Base-by-base conservation (phyloP, 2,888 invertebrate species). In the Glyphotaelius pellucidus region DNA sequence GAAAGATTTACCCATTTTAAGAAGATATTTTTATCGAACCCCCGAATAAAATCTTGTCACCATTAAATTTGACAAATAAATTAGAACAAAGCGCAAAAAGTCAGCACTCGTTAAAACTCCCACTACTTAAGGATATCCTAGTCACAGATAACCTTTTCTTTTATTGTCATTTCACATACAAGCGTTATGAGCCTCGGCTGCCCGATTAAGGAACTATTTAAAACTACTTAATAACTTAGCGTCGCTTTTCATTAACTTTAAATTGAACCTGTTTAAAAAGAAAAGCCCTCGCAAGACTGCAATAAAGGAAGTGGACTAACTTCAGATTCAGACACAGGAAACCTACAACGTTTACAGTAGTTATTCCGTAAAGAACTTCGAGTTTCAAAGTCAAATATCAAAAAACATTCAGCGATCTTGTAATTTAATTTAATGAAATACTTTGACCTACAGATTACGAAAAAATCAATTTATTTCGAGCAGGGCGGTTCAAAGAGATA, bases 181-280 rank as follows among this genome's bases (percentile, higher is more conserved):
- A 83, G 19, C 83, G 25, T 35, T 83, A 35, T 35, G 35, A 47
- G 67, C 5, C 14, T 11, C 15, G 1, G 87, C 31, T 31, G 89
- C 90, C 79, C 87, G 90, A 91, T 79, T 91, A 85, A 83, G 91
- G 80, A 92, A 92, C 92, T 93, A 87, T 93, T 93, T 93, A 91
- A 93, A 93, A 93, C 93, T 93, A 93, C 91, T 92, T 90, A 90
- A 92, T 93, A 93, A 93, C 93, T 93, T 93, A 93, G 89, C 90
- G 92, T 93, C 93, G 91, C 92, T 89, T 93, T 92, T 89, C 89
- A 90, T 91, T 79, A 90, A 92, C 90, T 93, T 93, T 89, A 90
- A 93, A 93, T 93, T 93, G 92, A 93, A 93, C 91, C 84, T 84
- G 90, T 92, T 91, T 93, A 93, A 93, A 93, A 93, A 93, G 93